Percentiles rank a stretch among this genome's conserved stretches.
These are phyloP conservation scores for Phylloscopus trochiloides DNA, from an alignment of 2,113 vertebrate genomes.

Conservation along the genomic window DNA sequence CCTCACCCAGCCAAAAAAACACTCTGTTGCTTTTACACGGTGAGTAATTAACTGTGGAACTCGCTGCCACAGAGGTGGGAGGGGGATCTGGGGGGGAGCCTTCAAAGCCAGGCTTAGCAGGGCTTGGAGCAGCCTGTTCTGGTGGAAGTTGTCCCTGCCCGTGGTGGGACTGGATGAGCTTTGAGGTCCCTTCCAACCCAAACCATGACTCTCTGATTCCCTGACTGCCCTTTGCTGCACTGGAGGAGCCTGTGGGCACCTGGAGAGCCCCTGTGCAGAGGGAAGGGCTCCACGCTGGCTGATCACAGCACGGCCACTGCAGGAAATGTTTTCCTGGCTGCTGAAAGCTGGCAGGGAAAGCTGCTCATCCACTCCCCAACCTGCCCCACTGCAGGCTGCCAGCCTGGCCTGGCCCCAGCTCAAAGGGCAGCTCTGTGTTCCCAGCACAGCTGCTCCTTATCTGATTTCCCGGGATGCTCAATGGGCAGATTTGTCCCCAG, in stretches of 20 bases:
- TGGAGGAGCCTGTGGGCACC: neutral
- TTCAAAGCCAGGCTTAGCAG: neutral
- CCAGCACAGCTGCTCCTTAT: neutral
- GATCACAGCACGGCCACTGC: neutral
- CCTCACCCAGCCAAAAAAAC: neutral
- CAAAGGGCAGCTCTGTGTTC: slow-evolving; percentile 3
- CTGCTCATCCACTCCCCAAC: neutral
- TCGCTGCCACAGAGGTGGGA: neutral
- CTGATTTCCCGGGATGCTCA: neutral
- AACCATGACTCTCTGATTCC: neutral
- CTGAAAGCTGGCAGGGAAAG: slow-evolving; percentile 18
- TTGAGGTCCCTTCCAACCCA: neutral
- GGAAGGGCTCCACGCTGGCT: neutral
- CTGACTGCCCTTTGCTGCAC: neutral
- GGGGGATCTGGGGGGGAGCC: neutral
- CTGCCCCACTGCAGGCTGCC: neutral
- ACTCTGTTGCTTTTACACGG: neutral
- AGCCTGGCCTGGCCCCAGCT: neutral
- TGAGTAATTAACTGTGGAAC: neutral
- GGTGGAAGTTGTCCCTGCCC: neutral
- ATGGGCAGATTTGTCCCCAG: neutral
- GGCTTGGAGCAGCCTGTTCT: neutral
- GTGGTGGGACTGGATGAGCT: neutral
- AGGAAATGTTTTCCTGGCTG: neutral
- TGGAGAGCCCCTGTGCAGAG: neutral